Percentiles rank a stretch among this genome's conserved stretches.
Evolutionary conservation across 2,113 vertebrate species (phyloP).

Genomic region (Grus americana): DNA sequence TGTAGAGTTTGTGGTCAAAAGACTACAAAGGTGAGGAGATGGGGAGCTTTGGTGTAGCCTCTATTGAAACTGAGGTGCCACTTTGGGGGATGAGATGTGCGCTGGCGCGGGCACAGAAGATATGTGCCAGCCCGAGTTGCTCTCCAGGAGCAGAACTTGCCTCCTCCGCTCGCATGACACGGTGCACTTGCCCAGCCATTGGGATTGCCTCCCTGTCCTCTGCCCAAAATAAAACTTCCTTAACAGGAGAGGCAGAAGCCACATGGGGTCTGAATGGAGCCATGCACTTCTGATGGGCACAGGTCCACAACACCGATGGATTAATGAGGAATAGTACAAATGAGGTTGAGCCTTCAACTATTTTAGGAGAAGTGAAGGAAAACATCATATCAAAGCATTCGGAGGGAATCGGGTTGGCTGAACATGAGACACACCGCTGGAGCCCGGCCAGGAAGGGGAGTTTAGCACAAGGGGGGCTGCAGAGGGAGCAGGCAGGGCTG

Average conservation of each 20-base stretch:
- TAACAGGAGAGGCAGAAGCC: neutral
- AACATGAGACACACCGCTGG: neutral
- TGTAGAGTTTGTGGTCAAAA: neutral
- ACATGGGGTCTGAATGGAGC: neutral
- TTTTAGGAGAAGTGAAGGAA: neutral
- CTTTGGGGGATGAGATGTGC: too few species aligned
- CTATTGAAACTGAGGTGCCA: neutral
- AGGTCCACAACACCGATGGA: neutral
- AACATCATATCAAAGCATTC: neutral
- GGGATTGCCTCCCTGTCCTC: neutral
- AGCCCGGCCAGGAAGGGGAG: neutral
- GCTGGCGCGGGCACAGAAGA: neutral
- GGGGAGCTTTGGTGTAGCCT: neutral
- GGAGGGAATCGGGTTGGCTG: neutral
- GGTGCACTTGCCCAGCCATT: too few species aligned
- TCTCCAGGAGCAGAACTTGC: too few species aligned
- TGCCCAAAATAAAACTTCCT: neutral
- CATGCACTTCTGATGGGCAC: neutral
- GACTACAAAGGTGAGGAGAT: neutral
- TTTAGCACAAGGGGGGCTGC: neutral
- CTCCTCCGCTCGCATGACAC: neutral
- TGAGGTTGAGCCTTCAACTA: neutral
- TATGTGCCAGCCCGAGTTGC: rapidly evolving
- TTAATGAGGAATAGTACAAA: neutral
- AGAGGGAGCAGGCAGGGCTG: neutral